Conservation (phyloP, 2,797 vertebrate genomes). For the Leontopithecus rosalia region DNA sequence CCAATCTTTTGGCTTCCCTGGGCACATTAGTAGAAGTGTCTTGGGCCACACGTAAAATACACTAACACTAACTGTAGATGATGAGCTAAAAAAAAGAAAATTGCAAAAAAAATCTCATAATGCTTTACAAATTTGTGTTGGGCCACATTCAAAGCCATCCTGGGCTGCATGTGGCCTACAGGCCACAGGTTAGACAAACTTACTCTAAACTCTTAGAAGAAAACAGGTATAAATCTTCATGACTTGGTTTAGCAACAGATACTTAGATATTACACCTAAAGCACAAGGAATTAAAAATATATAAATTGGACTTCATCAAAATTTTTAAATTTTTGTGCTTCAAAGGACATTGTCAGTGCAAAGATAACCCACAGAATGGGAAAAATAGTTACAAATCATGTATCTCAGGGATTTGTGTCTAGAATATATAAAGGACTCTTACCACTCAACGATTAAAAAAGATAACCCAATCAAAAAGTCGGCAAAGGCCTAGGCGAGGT, state of each 20-base stretch:
- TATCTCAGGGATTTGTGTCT: background rate
- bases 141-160: background rate
- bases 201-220: background rate
- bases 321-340: background rate
- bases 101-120: background rate
- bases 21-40: background rate
- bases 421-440: background rate
- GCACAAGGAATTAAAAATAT: background rate
- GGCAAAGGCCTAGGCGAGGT: background rate
- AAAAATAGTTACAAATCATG: background rate
- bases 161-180: background rate
- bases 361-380: background rate
- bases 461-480: background rate
- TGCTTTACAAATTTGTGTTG: background rate
- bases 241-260: background rate
- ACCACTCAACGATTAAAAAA: conserved; percentile 38
- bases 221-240: conserved; percentile 18
- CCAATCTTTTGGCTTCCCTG: background rate
- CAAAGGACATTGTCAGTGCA: background rate
- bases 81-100: background rate
- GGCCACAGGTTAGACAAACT: background rate
- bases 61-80: background rate
- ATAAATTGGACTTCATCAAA: conserved; percentile 19
- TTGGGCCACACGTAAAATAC: background rate
- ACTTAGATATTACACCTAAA: background rate